Percentiles rank a stretch among this genome's conserved stretches.
Evolutionary conservation across 1,140 invertebrate genomes (phyloP).

Genomic region (Nephila pilipes): DNA sequence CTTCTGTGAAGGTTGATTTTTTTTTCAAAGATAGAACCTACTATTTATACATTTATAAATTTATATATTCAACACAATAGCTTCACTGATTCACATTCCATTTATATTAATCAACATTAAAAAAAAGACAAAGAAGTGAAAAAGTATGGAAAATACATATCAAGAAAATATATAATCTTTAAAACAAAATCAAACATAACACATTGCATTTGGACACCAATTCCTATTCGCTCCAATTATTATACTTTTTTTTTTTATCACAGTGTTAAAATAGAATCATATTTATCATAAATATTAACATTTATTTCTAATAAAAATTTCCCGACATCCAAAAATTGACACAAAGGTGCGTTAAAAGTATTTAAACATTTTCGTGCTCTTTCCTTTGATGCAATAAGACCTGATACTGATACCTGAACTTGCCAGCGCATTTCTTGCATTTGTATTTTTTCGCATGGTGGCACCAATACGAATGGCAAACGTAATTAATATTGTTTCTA

Average conservation of each 20-base stretch:
- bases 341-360: neutral
- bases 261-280: slow-evolving; percentile 55
- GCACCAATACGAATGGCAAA: slow-evolving; percentile 56
- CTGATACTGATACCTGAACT: slow-evolving; percentile 62
- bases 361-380: slow-evolving; percentile 41
- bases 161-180: neutral
- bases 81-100: too few relatives aligned
- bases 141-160: neutral
- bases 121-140: neutral
- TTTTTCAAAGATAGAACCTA: too few relatives aligned
- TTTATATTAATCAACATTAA: neutral
- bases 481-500: slow-evolving; percentile 42
- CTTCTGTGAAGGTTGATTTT: too few relatives aligned
- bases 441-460: slow-evolving; percentile 25
- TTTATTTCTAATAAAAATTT: slow-evolving; percentile 44
- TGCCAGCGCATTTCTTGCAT: slow-evolving; percentile 32
- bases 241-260: slow-evolving; percentile 52
- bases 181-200: neutral
- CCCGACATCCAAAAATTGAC: slow-evolving; percentile 26
- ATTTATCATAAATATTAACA: slow-evolving; percentile 61
- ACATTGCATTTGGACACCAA: neutral
- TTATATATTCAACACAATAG: too few relatives aligned
- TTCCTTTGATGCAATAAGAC: slow-evolving; percentile 62
- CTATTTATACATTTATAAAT: too few relatives aligned
- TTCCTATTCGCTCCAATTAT: neutral